Evolutionary conservation across 2,797 vertebrate genomes (phyloP).

Genomic region (Acridotheres tristis): DNA sequence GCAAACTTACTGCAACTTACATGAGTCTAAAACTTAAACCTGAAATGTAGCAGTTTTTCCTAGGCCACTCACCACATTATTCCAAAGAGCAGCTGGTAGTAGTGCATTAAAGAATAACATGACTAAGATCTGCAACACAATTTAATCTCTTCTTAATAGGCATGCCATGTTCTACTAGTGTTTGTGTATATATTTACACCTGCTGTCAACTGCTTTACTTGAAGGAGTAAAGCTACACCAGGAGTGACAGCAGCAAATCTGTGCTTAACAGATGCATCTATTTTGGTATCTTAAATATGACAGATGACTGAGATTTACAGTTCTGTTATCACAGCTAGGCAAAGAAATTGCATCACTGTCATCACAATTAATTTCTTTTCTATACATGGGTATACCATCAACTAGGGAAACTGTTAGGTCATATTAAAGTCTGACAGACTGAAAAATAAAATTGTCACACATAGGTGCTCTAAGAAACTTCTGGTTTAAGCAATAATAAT

Average conservation of each 20-base stretch:
- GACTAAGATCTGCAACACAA: neutral
- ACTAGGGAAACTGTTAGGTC: neutral
- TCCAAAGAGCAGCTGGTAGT: neutral
- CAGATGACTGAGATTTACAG: neutral
- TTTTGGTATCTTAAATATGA: neutral
- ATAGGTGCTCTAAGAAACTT: neutral
- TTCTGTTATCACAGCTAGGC: neutral
- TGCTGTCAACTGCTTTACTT: neutral
- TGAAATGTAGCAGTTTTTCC: neutral
- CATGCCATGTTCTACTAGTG: neutral
- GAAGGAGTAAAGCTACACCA: neutral
- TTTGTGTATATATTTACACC: neutral
- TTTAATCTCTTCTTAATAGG: neutral
- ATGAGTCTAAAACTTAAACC: neutral
- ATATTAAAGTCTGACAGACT: neutral
- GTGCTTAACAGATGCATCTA: neutral
- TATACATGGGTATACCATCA: neutral
- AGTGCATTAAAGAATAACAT: neutral
- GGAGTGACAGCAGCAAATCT: neutral
- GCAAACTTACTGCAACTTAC: neutral
- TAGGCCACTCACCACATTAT: neutral
- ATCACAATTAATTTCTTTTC: neutral
- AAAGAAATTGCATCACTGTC: neutral
- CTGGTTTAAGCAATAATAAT: neutral
- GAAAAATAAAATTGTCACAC: neutral